These are phyloP conservation scores for Lacanobia wlatinum DNA, from an alignment of 2,888 invertebrate genomes.

Conservation along the genomic window DNA sequence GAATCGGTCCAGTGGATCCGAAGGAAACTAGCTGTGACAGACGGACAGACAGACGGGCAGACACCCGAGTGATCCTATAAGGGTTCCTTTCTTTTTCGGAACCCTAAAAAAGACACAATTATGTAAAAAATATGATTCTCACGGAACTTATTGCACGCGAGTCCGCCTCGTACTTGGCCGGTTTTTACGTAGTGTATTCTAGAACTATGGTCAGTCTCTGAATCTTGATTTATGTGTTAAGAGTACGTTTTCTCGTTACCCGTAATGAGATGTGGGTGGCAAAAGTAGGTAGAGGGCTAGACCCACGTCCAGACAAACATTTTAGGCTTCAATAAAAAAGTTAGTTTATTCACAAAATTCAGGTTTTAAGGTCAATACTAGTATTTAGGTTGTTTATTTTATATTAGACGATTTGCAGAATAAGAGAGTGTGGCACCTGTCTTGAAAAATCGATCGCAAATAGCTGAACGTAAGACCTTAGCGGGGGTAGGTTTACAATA, in stretches of 20 bases:
- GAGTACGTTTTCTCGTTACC: slow-evolving; percentile 13
- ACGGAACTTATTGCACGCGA: too few species aligned
- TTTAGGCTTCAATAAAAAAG: neutral
- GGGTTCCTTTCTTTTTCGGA: too few species aligned
- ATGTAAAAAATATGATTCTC: too few species aligned
- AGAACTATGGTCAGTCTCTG: neutral
- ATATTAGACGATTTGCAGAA: neutral
- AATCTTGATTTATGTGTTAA: slow-evolving; percentile 31
- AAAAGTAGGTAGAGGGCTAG: neutral
- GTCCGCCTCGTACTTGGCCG: too few species aligned
- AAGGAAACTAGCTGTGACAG: too few species aligned
- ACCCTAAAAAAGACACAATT: too few species aligned
- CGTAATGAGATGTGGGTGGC: slow-evolving; percentile 1
- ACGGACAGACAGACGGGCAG: too few species aligned
- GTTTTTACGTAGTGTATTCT: neutral
- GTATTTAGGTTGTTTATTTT: neutral
- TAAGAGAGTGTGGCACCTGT: neutral
- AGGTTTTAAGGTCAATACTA: neutral
- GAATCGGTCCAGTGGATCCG: too few species aligned
- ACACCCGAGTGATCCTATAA: too few species aligned
- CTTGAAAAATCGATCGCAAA: neutral
- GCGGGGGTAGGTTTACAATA: neutral
- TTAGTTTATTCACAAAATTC: neutral
- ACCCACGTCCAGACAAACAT: neutral
- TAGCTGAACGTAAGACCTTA: neutral